Base-by-base conservation (phyloP, 1,140 invertebrate species). In the Colletes latitarsis region DNA sequence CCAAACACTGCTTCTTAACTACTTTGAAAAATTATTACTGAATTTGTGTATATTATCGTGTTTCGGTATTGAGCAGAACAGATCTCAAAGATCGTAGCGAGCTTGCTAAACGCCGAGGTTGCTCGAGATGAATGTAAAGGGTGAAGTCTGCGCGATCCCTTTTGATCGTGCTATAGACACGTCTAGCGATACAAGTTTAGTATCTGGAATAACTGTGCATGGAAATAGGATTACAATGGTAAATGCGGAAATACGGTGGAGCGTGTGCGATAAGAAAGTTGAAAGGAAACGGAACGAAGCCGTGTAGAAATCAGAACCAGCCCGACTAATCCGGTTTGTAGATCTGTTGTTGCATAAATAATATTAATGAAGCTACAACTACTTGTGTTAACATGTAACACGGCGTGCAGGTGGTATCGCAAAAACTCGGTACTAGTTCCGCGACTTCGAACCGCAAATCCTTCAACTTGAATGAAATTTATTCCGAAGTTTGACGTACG, bases 291-390 rank as follows among this genome's bases (percentile, higher is more conserved):
- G 64, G 69, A 64, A 41, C 66, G 46, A 63, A 73, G 86, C 85
- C 81, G 85, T 70, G 79, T 68, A 81, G 80, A 84, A 89, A 90
- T 91, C 90, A 85, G 86, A 89, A 83, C 83, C 85, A 78, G 79
- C 66, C 87, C 81, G 86, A 91, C 89, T 91, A 91, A 92, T 92
- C 91, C 88, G 88, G 77, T 81, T 62, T 84, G 85, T 88, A 89
- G 90, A 92, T 92, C 88, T 82, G 85, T 90, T 91, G 89, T 91
- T 75, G 86, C 88, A 91, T 92, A 89, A 90, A 92, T 92, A 91
- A 90, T 87, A 87, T 92, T 91, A 92, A 92, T 91, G 91, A 92
- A 92, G 90, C 88, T 91, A 91, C 91, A 91, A 90, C 82, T 85
- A 89, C 82, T 89, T 88, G 82, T 83, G 77, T 77, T 83, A 82